Evolutionary conservation across 64 coral and sea anemone genomes (phyloP), one percentile per base, ranked within the genome.

Genomic region (Acropora tenuis): DNA sequence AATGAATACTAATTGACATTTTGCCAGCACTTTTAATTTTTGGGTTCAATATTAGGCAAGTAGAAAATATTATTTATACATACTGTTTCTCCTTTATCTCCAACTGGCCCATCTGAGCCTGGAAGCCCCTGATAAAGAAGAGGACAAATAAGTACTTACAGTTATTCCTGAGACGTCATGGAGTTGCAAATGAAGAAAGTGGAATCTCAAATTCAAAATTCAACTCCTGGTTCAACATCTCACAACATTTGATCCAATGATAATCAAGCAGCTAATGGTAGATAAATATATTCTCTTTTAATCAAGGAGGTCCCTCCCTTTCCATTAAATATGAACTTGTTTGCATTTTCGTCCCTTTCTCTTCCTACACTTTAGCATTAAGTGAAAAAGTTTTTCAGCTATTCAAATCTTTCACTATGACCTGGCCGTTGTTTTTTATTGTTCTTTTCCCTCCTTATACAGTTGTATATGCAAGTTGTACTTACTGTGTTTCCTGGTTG

Each of bases 401-500:
- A n/a, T 11, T 68, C 10, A 10, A 10, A 55, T 55, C 52, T 10
- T 55, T 55, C 52, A 55, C 52, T 2, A 55, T 55, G 52, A 55
- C 10, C 52, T 5, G 52, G 30, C 30, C 30, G 30, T 30, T 30
- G 30, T 30, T 30, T 30, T 30, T 30, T 30, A 30, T 30, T 30
- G 30, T 30, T 30, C 30, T 30, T 30, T 30, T 30, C 30, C 30
- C 30, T 30, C 30, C 30, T 0, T 30, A 30, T 30, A 30, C 30
- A 30, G 30, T 30, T 30, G 30, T 30, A 13, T 66, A 17, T n/a
- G 19, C 52, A 2, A 8, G 30, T 19, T 2, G 48, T 69, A 77
- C 92, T 94, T 89, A 94, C 92, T 41, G 87, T 45, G 19, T 94
- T 88, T 50, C 92, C 92, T 48, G 92, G 57, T 50, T 73, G 69